Base-by-base conservation (phyloP, 1,140 invertebrate species). In the Formica exsecta region DNA sequence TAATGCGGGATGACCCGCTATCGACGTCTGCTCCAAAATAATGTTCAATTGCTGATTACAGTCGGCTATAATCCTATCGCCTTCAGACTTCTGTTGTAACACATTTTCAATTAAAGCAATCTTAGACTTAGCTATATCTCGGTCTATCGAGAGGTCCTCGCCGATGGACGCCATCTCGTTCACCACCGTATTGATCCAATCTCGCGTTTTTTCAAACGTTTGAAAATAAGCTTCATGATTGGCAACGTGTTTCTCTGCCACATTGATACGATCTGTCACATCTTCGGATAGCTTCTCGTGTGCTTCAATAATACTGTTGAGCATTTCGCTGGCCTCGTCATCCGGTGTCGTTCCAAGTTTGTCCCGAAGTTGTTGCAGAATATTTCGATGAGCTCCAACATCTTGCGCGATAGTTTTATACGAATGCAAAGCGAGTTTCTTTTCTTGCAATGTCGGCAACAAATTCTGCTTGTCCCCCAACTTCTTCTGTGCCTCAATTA, bases 201-300 rank as follows among this genome's bases (percentile, higher is more conserved):
- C 97, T 86, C 97, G 96, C 90, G 97, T 96, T 89, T 96, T 96
- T 85, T 97, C 98, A 88, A 98, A 96, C 32, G 97, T 96, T 93
- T 97, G 97, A 16, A 97, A 96, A 92, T 98, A 98, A 85, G 96
- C 96, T 95, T 98, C 98, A 93, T 98, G 98, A 92, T 98, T 97
- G 0, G 95, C 92, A 0, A 98, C 97, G 89, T 98, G 96, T 86
- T 97, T 96, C 92, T 98, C 97, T 62, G 96, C 96, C 3, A 96
- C 93, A 32, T 94, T 93, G 64, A 98, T 97, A 90, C 97, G 96
- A 64, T 97, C 96, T 88, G 97, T 95, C 2, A 98, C 96, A 91
- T 97, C 96, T 86, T 96, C 95, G 0, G 96, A 95, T 11, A 98
- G 94, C 38, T 96, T 95, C 59, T 97, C 96, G 90, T 98, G 98